These are phyloP conservation scores for Matsumurasca onukii DNA, from an alignment of 1,140 invertebrate species.

Conservation along the genomic window DNA sequence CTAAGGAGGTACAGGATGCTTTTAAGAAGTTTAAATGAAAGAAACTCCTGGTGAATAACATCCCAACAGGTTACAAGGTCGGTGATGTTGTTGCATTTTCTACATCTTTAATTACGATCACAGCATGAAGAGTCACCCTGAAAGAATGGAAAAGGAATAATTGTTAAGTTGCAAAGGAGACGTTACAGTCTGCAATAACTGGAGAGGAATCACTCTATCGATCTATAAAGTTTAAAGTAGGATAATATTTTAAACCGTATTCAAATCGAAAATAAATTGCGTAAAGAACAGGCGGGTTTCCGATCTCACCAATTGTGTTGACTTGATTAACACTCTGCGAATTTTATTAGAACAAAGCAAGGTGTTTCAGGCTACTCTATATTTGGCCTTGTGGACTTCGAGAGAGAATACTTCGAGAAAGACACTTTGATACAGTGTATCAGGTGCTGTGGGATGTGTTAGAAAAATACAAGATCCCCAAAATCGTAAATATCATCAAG, in stretches of 20 bases:
- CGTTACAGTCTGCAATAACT: no score
- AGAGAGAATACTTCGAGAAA: neutral
- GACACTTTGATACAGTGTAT: no score
- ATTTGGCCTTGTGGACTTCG: neutral
- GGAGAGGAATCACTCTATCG: neutral
- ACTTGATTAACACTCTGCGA: no score
- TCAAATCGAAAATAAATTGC: no score
- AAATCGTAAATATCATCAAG: constrained; percentile 4
- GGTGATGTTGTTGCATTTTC: neutral
- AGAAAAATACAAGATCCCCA: neutral
- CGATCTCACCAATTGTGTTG: no score
- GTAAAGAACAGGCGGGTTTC: no score
- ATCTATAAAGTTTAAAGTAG: neutral
- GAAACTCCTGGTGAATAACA: neutral
- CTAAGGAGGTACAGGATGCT: neutral
- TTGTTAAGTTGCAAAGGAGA: neutral
- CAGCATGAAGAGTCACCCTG: no score
- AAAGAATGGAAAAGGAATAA: neutral
- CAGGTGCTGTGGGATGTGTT: neutral
- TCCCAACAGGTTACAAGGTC: neutral
- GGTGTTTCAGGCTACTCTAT: constrained; percentile 9
- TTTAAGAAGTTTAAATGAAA: no score
- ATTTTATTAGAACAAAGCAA: constrained; percentile 10
- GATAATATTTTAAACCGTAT: constrained; percentile 13
- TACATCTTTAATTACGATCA: no score